Conservation (phyloP, 2,888 invertebrate genomes). For the Dinocampus coccinellae region DNA sequence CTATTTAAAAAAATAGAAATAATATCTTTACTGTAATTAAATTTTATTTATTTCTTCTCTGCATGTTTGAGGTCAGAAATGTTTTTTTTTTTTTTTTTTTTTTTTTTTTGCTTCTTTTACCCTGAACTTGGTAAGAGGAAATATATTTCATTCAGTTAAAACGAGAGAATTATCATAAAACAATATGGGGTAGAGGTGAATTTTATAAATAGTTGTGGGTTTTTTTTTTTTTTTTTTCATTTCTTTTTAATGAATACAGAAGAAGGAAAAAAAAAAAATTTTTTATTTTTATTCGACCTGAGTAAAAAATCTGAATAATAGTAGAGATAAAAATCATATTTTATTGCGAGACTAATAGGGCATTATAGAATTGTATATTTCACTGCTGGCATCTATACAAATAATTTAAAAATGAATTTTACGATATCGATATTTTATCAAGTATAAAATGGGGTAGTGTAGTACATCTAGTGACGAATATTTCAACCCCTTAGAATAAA, state of each 20-base stretch:
- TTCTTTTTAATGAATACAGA: no score
- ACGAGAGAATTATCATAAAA: no score
- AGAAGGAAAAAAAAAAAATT: no score
- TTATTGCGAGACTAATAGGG: not conserved
- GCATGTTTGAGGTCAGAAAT: not conserved
- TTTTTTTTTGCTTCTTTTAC: conserved; percentile 19
- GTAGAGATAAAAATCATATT: not conserved
- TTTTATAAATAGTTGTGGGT: no score
- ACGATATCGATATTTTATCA: no score
- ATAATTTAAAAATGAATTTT: no score
- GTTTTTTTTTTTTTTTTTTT: not conserved
- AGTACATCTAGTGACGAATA: not conserved
- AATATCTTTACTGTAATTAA: not conserved
- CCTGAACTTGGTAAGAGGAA: not conserved
- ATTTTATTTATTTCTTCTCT: not conserved
- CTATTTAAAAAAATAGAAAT: not conserved
- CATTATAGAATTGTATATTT: no score
- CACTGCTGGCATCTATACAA: no score
- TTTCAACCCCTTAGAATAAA: not conserved
- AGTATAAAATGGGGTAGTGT: not conserved
- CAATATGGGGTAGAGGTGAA: no score
- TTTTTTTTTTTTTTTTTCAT: no score
- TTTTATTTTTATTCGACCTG: not conserved
- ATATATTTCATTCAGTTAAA: not conserved
- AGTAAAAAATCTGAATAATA: not conserved